A percentile compares a stretch with the other conserved stretches of the same genome.
These are phyloP conservation scores for Drosophila nigrodunni DNA, from an alignment of 1,140 invertebrate genomes.

Conservation along the genomic window DNA sequence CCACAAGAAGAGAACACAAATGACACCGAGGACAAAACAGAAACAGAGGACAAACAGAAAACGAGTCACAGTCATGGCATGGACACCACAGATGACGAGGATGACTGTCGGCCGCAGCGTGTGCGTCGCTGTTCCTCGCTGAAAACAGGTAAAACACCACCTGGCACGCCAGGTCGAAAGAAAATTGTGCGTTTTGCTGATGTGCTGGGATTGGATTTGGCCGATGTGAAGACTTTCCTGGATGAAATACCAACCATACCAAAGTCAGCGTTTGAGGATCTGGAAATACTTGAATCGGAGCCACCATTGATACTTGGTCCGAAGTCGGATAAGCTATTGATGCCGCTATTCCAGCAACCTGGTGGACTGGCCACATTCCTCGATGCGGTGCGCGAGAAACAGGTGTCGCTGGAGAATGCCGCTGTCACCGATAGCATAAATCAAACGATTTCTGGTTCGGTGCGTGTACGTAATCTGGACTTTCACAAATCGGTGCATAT, in stretches of 20 bases:
- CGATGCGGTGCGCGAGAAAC: conserved; percentile 89
- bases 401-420: conserved; percentile 94
- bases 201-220: conserved; percentile 95
- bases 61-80: conserved; percentile 55
- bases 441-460: conserved; percentile 92
- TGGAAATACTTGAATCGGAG: conserved; percentile 85
- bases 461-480: conserved; percentile 95
- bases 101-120: conserved; percentile 87
- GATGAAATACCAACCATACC: conserved; percentile 95
- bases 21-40: conserved; percentile 6
- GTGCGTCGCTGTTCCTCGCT: conserved; percentile 93
- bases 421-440: conserved; percentile 89
- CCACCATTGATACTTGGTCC: conserved; percentile 85
- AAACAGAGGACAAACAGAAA: not conserved
- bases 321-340: conserved; percentile 86
- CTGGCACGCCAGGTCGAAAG: conserved; percentile 93
- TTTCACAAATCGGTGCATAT: conserved; percentile 96
- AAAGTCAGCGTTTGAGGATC: conserved; percentile 92
- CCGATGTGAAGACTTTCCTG: conserved; percentile 94
- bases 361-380: conserved; percentile 91
- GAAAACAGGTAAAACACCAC: conserved; percentile 96
- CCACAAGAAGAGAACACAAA: conserved; percentile 29
- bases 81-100: conserved; percentile 79
- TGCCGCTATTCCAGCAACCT: conserved; percentile 94
- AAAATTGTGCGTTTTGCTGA: conserved; percentile 98